Percentiles rank a stretch among this genome's conserved stretches.
Evolutionary conservation across 2,113 vertebrate genomes (phyloP).

Genomic region (Oreochromis aureus): DNA sequence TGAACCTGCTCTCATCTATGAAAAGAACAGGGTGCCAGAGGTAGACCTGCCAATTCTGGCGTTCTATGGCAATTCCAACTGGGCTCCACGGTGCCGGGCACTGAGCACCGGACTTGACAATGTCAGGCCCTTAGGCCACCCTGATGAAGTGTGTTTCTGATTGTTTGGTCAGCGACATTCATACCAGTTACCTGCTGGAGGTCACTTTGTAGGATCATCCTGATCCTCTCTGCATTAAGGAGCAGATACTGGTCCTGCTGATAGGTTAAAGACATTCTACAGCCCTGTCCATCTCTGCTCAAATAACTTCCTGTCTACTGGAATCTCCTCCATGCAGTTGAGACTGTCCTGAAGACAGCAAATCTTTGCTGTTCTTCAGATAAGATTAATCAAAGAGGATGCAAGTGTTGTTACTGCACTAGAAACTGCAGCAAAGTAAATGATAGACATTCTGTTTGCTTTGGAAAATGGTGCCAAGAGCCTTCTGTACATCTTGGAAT

Average conservation of each 20-base stretch:
- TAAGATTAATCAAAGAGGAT: neutral
- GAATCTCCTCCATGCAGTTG: neutral
- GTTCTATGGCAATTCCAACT: neutral
- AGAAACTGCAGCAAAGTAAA: neutral
- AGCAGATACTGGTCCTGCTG: neutral
- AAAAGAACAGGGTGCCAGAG: neutral
- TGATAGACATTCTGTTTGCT: neutral
- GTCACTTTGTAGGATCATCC: neutral
- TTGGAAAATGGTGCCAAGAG: neutral
- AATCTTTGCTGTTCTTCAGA: neutral
- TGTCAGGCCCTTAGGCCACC: neutral
- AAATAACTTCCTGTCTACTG: neutral
- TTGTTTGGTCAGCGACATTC: neutral
- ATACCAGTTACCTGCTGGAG: neutral
- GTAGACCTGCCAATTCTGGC: neutral
- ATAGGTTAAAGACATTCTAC: neutral
- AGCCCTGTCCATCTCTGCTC: neutral
- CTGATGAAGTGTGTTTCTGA: neutral
- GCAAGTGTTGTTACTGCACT: neutral
- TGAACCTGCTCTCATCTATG: neutral
- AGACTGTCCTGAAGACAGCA: fast-evolving
- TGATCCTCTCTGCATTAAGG: neutral
- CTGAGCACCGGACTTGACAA: neutral
- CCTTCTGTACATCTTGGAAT: neutral
- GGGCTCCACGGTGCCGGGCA: fast-evolving